Evolutionary conservation across 1,140 invertebrate species (phyloP).

Genomic region (Schlechtendalia chinensis): DNA sequence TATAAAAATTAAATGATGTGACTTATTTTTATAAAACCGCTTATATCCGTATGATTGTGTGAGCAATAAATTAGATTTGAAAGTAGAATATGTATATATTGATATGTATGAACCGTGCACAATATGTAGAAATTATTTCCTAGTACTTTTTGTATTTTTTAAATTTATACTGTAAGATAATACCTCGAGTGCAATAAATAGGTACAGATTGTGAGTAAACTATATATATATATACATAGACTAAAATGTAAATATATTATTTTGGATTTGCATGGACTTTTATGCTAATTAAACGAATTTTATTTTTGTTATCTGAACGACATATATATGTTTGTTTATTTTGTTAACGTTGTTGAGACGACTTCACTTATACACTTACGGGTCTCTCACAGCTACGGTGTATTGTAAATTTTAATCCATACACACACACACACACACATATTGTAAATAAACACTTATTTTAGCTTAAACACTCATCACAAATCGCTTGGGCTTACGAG

Average conservation of each 20-base stretch:
- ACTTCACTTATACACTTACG: background rate
- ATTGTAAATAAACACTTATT: background rate
- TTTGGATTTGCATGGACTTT: conserved; percentile 45
- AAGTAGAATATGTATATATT: too few species aligned
- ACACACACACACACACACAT: background rate
- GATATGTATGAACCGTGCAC: too few species aligned
- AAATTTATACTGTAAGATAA: background rate
- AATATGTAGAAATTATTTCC: conserved; percentile 9
- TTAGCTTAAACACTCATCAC: conserved; percentile 35
- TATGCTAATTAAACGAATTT: conserved; percentile 47
- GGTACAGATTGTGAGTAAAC: conserved; percentile 8
- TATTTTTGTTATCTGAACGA: conserved; percentile 41
- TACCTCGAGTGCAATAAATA: conserved; percentile 33
- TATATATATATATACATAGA: background rate
- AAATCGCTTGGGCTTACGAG: conserved; percentile 33
- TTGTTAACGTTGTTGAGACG: background rate
- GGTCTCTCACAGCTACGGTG: background rate
- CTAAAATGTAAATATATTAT: conserved; percentile 39
- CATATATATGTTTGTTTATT: conserved; percentile 14
- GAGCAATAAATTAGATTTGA: background rate
- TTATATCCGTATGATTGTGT: too few species aligned
- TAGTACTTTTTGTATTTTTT: conserved; percentile 3
- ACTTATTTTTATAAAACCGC: background rate
- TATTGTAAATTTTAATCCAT: conserved; percentile 18
- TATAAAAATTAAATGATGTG: too few species aligned